Evolutionary conservation across 2,797 vertebrate genomes (phyloP).

Genomic region (Gallinago solitaria): DNA sequence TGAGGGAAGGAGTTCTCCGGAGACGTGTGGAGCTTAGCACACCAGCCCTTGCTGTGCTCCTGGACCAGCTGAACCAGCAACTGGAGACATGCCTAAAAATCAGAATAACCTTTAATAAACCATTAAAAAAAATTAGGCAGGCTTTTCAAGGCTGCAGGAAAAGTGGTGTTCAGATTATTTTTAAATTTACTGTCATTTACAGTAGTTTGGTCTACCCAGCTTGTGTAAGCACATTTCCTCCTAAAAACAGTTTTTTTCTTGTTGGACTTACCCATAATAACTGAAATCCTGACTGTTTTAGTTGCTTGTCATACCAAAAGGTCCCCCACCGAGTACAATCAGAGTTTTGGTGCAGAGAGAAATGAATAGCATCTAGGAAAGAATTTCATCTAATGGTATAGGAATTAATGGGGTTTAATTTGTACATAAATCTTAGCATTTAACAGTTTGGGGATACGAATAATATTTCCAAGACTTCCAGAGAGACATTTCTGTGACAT

Average conservation of each 20-base stretch:
- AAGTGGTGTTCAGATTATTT: background rate
- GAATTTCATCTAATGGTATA: background rate
- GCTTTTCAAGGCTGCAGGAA: background rate
- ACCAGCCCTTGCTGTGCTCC: background rate
- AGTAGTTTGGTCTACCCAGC: background rate
- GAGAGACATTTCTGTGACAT: background rate
- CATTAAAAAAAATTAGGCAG: background rate
- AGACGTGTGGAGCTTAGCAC: background rate
- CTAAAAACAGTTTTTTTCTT: background rate
- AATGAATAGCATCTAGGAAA: background rate
- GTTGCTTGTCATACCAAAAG: background rate
- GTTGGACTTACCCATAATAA: background rate
- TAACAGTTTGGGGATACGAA: background rate
- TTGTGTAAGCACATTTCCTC: background rate
- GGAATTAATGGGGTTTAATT: background rate
- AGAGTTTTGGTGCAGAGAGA: background rate
- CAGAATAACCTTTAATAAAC: background rate
- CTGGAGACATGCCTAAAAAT: background rate
- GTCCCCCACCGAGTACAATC: background rate
- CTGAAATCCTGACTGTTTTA: background rate
- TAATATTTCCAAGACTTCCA: background rate
- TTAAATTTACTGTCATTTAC: background rate
- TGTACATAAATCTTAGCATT: background rate
- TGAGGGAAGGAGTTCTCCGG: background rate
- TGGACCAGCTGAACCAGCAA: background rate